phyloP scores from a whole-genome alignment of 2,888 invertebrate species.

The Microctonus hyperodae region DNA sequence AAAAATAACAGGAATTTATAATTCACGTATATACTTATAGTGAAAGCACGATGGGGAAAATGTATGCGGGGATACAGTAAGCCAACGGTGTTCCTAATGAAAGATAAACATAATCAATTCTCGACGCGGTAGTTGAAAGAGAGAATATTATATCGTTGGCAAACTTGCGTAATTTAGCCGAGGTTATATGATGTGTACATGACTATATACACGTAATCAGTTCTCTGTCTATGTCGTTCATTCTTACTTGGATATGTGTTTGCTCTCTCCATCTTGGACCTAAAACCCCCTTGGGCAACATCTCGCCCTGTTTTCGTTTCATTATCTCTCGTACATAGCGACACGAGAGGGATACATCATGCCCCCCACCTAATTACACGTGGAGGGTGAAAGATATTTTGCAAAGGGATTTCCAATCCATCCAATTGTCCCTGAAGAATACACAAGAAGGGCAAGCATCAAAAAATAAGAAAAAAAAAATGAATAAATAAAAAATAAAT shows the following conservation, averaged over 20 bases:
- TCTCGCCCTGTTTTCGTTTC: conserved; percentile 55
- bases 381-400: conserved; percentile 3
- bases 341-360: conserved; percentile 42
- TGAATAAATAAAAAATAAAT: too few relatives aligned
- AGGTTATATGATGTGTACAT: conserved; percentile 17
- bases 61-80: conserved; percentile 16
- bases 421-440: conserved; percentile 3
- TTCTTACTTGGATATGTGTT: conserved; percentile 3
- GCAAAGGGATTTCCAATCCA: conserved; percentile 31
- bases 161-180: conserved; percentile 50
- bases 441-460: too few relatives aligned
- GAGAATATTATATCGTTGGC: conserved; percentile 58
- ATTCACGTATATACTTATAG: conserved; percentile 53
- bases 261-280: conserved; percentile 13
- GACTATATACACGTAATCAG: conserved; percentile 18
- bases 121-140: conserved; percentile 48
- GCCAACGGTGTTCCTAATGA: conserved; percentile 56
- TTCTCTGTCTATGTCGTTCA: conserved; percentile 14
- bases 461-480: background rate
- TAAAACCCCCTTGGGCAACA: conserved; percentile 27
- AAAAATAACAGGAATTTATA: conserved; percentile 47
- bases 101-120: conserved; percentile 62
- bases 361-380: conserved; percentile 50
- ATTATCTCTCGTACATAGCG: conserved; percentile 46
- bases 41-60: conserved; percentile 31